Percentiles rank a stretch among this genome's conserved stretches.
Evolutionary conservation across 1,140 invertebrate species (phyloP).

Genomic region (Dinothrombium tinctorium): DNA sequence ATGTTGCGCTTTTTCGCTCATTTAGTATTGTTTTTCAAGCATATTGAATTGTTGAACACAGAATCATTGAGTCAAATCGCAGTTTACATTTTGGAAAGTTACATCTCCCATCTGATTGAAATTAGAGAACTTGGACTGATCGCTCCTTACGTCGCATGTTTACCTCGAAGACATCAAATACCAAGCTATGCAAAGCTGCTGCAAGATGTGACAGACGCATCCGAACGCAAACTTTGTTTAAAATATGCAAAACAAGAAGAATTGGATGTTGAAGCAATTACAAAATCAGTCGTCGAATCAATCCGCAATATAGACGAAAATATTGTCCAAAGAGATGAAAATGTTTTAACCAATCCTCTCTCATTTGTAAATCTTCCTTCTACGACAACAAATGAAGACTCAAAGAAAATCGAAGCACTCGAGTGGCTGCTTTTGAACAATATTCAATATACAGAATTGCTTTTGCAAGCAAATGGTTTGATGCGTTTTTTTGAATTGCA

Average conservation of each 20-base stretch:
- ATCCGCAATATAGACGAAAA: constrained; percentile 22
- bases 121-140: constrained; percentile 47
- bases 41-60: constrained; percentile 36
- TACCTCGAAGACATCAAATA: constrained; percentile 43
- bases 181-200: constrained; percentile 51
- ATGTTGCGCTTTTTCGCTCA: constrained; percentile 47
- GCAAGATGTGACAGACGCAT: constrained; percentile 36
- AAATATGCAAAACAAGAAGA: constrained; percentile 40
- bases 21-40: constrained; percentile 51
- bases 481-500: constrained; percentile 45
- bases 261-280: constrained; percentile 58
- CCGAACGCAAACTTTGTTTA: constrained; percentile 32
- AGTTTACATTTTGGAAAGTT: constrained; percentile 44
- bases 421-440: constrained; percentile 66
- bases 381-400: constrained; percentile 26
- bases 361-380: background rate
- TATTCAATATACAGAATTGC: constrained; percentile 45
- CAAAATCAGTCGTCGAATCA: constrained; percentile 53
- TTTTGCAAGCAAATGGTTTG: constrained; percentile 67
- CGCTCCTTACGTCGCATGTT: constrained; percentile 52
- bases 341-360: background rate
- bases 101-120: constrained; percentile 39
- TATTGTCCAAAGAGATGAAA: background rate
- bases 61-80: constrained; percentile 32
- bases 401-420: constrained; percentile 50